phyloP scores from a whole-genome alignment of 1,140 invertebrate species.

The Pollicipes pollicipes region DNA sequence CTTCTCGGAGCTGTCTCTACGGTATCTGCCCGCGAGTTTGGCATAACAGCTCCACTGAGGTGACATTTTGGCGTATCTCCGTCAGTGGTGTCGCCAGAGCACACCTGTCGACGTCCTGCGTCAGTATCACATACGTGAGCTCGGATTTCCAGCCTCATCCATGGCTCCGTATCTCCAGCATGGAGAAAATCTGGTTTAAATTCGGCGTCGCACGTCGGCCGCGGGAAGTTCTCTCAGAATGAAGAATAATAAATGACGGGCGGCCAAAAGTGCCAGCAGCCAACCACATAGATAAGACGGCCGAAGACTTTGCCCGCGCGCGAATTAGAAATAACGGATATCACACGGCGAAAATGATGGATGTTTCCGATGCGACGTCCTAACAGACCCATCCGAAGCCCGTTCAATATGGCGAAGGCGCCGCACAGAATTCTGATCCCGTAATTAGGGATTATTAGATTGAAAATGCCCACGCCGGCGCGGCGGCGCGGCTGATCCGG shows the following conservation, averaged over 20 bases:
- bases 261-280: neutral
- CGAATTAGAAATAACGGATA: slow-evolving; percentile 1
- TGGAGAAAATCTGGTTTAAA: neutral
- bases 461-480: neutral
- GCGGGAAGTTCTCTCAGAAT: neutral
- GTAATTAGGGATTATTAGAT: slow-evolving; percentile 2
- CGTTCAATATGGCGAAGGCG: neutral
- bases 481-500: neutral
- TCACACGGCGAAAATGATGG: neutral
- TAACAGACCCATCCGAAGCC: neutral
- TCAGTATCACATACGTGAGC: neutral
- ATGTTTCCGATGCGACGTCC: neutral
- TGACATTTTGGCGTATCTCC: too few species aligned
- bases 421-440: neutral
- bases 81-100: neutral
- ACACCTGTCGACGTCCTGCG: neutral
- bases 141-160: neutral
- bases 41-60: too few species aligned
- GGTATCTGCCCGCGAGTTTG: too few species aligned
- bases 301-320: neutral
- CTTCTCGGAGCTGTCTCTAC: too few species aligned
- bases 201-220: neutral
- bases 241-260: neutral
- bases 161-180: neutral
- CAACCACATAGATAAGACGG: neutral